These are phyloP conservation scores for Sinosuthora webbiana DNA, from an alignment of 2,113 vertebrate genomes.

Conservation along the genomic window DNA sequence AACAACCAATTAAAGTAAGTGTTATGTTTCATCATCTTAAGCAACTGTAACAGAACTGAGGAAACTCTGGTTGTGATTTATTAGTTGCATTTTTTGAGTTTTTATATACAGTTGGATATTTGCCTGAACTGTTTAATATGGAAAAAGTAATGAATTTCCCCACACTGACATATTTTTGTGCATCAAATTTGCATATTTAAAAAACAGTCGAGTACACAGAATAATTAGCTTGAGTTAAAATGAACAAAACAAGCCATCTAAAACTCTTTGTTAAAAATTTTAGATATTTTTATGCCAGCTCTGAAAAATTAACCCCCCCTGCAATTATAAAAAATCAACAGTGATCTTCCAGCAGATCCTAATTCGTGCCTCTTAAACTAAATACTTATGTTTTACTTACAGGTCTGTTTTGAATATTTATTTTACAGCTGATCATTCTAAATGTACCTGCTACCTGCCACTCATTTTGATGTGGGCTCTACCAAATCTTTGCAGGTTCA, in stretches of 20 bases:
- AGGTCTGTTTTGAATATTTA: neutral
- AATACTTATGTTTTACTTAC: neutral
- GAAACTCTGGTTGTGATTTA: neutral
- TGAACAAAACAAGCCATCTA: neutral
- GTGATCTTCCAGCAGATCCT: neutral
- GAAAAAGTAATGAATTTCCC: neutral
- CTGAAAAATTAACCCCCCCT: neutral
- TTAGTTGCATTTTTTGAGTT: neutral
- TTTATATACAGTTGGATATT: neutral
- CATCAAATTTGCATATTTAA: neutral
- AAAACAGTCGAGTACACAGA: neutral
- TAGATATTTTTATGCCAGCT: neutral
- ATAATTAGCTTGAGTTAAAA: neutral
- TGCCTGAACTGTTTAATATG: neutral
- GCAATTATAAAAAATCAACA: neutral
- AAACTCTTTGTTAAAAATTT: neutral
- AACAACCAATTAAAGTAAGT: conserved; percentile 7
- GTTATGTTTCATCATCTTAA: conserved; percentile 30
- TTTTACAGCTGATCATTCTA: neutral
- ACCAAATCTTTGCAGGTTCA: neutral
- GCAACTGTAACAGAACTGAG: neutral
- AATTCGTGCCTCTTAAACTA: neutral
- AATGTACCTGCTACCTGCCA: neutral
- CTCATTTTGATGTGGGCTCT: neutral
- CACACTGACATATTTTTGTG: neutral